These are phyloP conservation scores for Synergus japonicus DNA, from an alignment of 2,888 invertebrate species.

Conservation along the genomic window DNA sequence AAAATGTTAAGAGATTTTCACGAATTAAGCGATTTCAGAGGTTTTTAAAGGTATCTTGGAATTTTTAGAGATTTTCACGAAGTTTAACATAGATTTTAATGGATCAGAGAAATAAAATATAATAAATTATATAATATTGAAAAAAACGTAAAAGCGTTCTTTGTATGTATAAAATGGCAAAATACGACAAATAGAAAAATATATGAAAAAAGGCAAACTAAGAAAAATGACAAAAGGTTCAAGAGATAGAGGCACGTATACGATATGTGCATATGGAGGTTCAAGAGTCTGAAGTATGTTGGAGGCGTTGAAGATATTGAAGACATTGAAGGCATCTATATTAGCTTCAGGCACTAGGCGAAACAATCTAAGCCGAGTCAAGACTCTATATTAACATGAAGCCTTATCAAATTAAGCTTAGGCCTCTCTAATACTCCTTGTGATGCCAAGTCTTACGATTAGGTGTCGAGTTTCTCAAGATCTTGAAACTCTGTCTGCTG, in stretches of 20 bases:
- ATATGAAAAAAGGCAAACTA: no score
- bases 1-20: no score
- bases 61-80: no score
- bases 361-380: conserved; percentile 51
- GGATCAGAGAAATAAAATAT: no score
- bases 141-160: no score
- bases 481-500: conserved; percentile 30
- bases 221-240: not conserved
- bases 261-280: not conserved
- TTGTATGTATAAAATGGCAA: no score
- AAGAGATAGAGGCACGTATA: not conserved
- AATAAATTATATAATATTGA: no score
- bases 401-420: conserved; percentile 48
- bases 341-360: conserved; percentile 51
- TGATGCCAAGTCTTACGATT: conserved; percentile 24
- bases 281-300: not conserved
- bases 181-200: no score
- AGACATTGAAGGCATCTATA: conserved; percentile 49
- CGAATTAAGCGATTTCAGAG: no score
- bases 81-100: no score
- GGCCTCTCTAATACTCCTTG: conserved; percentile 19
- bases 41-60: no score
- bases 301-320: conserved; percentile 49
- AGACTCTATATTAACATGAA: conserved; percentile 40
- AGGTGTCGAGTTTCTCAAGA: conserved; percentile 25